Evolutionary conservation across 2,888 invertebrate species (phyloP).

Genomic region (Drosophila meridionalis): DNA sequence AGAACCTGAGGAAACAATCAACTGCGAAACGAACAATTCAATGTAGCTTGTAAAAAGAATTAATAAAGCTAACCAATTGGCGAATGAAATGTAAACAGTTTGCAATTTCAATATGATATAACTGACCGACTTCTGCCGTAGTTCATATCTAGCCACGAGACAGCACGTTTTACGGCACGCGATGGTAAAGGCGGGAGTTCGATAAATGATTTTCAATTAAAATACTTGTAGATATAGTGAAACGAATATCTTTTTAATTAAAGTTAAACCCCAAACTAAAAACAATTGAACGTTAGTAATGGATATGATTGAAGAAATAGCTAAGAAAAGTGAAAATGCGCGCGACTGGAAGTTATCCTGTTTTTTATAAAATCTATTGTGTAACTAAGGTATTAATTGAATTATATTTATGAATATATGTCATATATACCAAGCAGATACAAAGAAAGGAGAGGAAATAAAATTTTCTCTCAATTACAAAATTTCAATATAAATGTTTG

Average conservation of each 20-base stretch:
- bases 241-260: neutral
- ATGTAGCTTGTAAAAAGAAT: conserved; percentile 66
- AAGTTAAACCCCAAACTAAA: neutral
- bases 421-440: no score
- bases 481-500: no score
- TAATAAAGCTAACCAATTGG: conserved; percentile 55
- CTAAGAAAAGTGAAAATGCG: neutral
- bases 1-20: conserved; percentile 27
- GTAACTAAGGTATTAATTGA: no score
- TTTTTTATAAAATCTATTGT: no score
- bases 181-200: conserved; percentile 34
- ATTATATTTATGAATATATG: no score
- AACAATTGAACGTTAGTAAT: neutral
- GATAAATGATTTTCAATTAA: neutral
- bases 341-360: no score
- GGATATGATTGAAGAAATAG: neutral
- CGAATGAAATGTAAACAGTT: conserved; percentile 62
- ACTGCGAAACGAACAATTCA: conserved; percentile 58
- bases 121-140: conserved; percentile 38
- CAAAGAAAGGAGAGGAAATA: no score
- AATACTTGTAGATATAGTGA: neutral
- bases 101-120: conserved; percentile 36
- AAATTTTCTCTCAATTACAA: no score
- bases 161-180: conserved; percentile 74
- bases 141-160: conserved; percentile 14